Conservation (phyloP, 2,113 vertebrate species). For the Dicaeum eximium region DNA sequence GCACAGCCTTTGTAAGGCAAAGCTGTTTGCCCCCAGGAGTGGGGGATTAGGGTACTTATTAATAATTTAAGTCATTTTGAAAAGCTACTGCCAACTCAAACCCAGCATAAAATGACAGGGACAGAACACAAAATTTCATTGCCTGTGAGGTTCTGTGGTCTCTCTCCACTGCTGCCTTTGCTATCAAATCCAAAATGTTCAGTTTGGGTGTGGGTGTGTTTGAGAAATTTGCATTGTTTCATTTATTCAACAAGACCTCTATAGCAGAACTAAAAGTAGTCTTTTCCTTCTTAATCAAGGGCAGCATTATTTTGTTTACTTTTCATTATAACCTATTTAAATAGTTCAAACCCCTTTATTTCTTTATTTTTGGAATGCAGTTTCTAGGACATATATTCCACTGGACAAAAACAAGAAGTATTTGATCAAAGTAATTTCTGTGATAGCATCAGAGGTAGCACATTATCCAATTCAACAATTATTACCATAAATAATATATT, state of each 20-base stretch:
- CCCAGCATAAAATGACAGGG: neutral
- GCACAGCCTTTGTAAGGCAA: neutral
- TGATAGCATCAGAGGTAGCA: slow-evolving; percentile 15
- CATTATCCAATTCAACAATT: slow-evolving; percentile 2
- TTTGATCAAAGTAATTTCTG: slow-evolving; percentile 7
- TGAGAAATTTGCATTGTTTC: neutral
- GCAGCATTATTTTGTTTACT: neutral
- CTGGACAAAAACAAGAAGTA: neutral
- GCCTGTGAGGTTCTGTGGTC: neutral
- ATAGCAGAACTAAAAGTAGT: neutral
- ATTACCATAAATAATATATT: slow-evolving; percentile 10
- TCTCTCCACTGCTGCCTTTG: neutral
- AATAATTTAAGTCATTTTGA: slow-evolving; percentile 35
- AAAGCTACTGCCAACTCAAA: slow-evolving; percentile 13
- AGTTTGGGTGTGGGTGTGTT: fast-evolving
- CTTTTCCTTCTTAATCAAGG: neutral
- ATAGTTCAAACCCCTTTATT: neutral
- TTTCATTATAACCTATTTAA: neutral
- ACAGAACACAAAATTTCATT: neutral
- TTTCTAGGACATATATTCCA: neutral
- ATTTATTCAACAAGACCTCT: neutral
- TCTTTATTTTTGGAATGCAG: neutral
- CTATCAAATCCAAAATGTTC: neutral
- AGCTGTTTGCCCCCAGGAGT: fast-evolving
- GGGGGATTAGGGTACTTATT: neutral